Evolutionary conservation across 1,140 invertebrate genomes (phyloP).

Genomic region (Apis dorsata): DNA sequence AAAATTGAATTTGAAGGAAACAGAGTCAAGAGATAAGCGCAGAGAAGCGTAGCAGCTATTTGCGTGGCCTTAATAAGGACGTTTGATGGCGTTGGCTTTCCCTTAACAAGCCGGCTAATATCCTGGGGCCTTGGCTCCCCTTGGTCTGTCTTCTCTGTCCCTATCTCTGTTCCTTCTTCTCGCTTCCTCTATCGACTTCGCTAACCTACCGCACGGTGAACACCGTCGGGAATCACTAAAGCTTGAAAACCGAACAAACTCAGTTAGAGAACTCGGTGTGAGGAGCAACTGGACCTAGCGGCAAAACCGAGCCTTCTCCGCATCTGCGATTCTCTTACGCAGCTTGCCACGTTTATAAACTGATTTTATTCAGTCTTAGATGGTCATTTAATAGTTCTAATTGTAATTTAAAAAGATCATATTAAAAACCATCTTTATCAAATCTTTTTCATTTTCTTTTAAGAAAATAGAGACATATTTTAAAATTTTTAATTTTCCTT

Average conservation of each 20-base stretch:
- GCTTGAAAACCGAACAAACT: conserved; percentile 78
- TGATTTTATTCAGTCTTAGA: no score
- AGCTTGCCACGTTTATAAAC: not conserved
- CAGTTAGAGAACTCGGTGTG: conserved; percentile 71
- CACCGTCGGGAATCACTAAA: conserved; percentile 72
- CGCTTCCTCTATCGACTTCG: conserved; percentile 5
- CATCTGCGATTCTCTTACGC: conserved; percentile 17
- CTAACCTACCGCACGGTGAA: conserved; percentile 62
- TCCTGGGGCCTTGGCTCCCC: conserved; percentile 65
- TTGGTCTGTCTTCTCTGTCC: conserved; percentile 17
- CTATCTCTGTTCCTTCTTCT: conserved; percentile 10
- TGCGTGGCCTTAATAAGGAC: conserved; percentile 69
- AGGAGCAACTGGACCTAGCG: conserved; percentile 33
- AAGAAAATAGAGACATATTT: no score
- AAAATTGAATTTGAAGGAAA: conserved; percentile 67
- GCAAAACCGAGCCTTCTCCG: conserved; percentile 27
- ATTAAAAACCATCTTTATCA: no score
- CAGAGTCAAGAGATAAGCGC: conserved; percentile 40
- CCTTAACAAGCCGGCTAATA: conserved; percentile 74
- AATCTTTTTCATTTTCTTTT: no score
- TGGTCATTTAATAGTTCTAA: not conserved
- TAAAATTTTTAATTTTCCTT: no score
- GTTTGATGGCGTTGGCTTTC: conserved; percentile 65
- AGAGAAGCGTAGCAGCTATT: conserved; percentile 55
- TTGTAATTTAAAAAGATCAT: no score